These are phyloP conservation scores for Sebastes glaucus DNA, from an alignment of 2,797 vertebrate genomes.

Conservation along the genomic window DNA sequence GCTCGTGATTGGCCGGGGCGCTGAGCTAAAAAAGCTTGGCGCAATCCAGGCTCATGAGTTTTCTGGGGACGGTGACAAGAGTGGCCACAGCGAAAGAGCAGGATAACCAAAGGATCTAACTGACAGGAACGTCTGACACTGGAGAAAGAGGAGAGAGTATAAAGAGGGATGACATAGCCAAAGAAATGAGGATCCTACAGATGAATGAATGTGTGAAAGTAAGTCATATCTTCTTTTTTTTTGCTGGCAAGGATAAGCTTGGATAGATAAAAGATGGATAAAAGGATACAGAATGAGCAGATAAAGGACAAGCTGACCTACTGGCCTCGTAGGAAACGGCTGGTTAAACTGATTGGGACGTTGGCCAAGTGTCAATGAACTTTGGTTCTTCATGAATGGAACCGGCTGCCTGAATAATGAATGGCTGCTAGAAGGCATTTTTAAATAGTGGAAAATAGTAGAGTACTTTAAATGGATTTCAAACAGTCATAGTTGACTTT, in stretches of 20 bases:
- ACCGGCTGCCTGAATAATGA: background rate
- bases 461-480: background rate
- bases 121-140: background rate
- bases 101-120: constrained; percentile 55
- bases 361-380: constrained; percentile 25
- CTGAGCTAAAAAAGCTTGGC: constrained; percentile 73
- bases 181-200: constrained; percentile 67
- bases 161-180: constrained; percentile 64
- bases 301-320: background rate
- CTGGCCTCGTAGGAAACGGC: background rate
- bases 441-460: background rate
- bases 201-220: constrained; percentile 71
- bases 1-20: constrained; percentile 63
- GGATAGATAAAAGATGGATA: background rate
- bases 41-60: constrained; percentile 56
- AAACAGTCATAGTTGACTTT: background rate
- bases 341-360: constrained; percentile 10
- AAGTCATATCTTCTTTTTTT: constrained; percentile 28
- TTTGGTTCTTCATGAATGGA: constrained; percentile 22
- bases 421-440: background rate
- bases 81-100: background rate
- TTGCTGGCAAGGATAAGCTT: background rate
- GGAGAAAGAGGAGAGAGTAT: constrained; percentile 1
- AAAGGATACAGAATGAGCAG: background rate
- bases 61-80: constrained; percentile 36